Percentiles rank a stretch among this genome's conserved stretches.
phyloP scores from a whole-genome alignment of 2,888 invertebrate species.

The Kuschelorhynchus macadamiae region DNA sequence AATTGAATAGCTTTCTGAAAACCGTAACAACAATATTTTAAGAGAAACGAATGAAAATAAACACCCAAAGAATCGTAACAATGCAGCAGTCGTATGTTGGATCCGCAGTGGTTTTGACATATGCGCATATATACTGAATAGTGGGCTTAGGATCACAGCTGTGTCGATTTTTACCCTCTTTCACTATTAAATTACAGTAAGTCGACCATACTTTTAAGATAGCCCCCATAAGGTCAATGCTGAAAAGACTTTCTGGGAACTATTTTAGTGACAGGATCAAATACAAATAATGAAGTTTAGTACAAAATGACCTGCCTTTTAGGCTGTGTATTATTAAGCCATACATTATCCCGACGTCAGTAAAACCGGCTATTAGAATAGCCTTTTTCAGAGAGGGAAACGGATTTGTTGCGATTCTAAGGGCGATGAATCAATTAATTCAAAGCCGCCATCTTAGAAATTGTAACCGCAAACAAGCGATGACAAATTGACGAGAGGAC shows the following conservation, averaged over 20 bases:
- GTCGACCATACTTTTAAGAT: neutral
- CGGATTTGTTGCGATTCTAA: slow-evolving; percentile 56
- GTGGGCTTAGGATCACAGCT: slow-evolving; percentile 60
- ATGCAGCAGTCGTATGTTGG: slow-evolving; percentile 60
- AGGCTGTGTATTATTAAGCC: slow-evolving; percentile 70
- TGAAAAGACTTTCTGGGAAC: slow-evolving; percentile 59
- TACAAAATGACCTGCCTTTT: slow-evolving; percentile 70
- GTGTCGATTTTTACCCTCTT: slow-evolving; percentile 65
- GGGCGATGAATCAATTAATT: slow-evolving; percentile 59
- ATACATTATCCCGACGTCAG: slow-evolving; percentile 68
- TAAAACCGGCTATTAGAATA: slow-evolving; percentile 64
- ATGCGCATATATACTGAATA: slow-evolving; percentile 66
- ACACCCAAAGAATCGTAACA: slow-evolving; percentile 67
- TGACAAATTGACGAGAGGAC: slow-evolving; percentile 59
- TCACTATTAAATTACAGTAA: slow-evolving; percentile 58
- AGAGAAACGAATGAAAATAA: slow-evolving; percentile 61
- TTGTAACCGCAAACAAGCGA: slow-evolving; percentile 59
- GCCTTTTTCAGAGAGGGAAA: slow-evolving; percentile 54
- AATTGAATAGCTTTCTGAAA: slow-evolving; percentile 37
- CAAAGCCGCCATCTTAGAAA: slow-evolving; percentile 63
- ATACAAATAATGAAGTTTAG: slow-evolving; percentile 69
- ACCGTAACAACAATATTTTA: slow-evolving; percentile 59
- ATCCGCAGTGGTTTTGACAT: slow-evolving; percentile 65
- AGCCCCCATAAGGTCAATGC: slow-evolving; percentile 11
- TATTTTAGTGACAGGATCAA: slow-evolving; percentile 65